phyloP scores from a whole-genome alignment of 2,113 vertebrate species.

The Brachyistius frenatus region DNA sequence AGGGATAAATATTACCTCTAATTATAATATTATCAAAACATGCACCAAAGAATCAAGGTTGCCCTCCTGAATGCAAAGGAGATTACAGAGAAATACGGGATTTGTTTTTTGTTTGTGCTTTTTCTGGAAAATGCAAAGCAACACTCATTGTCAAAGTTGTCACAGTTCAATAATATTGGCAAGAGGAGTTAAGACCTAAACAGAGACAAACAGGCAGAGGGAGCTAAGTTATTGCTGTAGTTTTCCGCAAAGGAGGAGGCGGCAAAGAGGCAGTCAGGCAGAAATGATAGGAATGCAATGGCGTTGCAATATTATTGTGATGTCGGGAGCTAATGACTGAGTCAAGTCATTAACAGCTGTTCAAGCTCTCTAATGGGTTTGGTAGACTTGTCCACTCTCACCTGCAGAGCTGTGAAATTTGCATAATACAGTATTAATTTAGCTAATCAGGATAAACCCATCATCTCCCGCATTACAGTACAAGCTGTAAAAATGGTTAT shows the following conservation, averaged over 20 bases:
- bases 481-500: neutral
- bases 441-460: neutral
- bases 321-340: neutral
- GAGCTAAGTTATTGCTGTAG: neutral
- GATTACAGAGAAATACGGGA: neutral
- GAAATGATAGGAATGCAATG: constrained; percentile 3
- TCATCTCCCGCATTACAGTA: neutral
- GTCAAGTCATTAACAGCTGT: neutral
- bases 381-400: neutral
- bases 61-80: constrained; percentile 16
- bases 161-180: constrained; percentile 10
- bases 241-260: neutral
- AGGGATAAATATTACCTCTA: neutral
- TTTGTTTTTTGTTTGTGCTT: constrained; percentile 18
- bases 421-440: constrained; percentile 1
- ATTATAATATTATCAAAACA: neutral
- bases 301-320: constrained; percentile 14
- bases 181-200: constrained; percentile 9
- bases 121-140: constrained; percentile 19
- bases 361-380: constrained; percentile 25
- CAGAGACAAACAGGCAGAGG: neutral
- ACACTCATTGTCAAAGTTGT: constrained; percentile 24
- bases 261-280: neutral
- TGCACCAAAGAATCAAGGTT: constrained; percentile 15
- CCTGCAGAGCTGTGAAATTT: constrained; percentile 12